These are phyloP conservation scores for Percopsis transmontana DNA, from an alignment of 2,113 vertebrate species.

Conservation along the genomic window DNA sequence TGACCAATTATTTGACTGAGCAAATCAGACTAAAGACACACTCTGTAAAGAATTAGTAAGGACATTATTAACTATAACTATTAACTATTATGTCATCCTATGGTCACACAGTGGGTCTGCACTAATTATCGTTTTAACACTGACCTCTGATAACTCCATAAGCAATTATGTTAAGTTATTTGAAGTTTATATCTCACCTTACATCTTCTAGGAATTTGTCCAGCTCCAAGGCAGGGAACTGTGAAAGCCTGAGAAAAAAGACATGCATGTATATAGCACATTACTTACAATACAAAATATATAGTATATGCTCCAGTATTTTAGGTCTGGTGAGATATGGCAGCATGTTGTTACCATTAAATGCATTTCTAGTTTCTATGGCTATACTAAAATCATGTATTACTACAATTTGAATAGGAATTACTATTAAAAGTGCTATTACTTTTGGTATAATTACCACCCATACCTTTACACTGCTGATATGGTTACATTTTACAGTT, in stretches of 20 bases:
- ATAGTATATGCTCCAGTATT: too few species aligned
- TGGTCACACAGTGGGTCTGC: background rate
- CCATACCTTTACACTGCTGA: too few species aligned
- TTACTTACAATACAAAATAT: background rate
- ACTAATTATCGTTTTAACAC: background rate
- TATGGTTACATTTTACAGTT: too few species aligned
- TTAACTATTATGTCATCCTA: too few species aligned
- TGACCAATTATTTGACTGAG: background rate
- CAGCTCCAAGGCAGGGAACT: constrained; percentile 93
- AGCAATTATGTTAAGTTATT: too few species aligned
- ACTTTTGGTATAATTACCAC: too few species aligned
- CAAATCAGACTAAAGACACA: background rate
- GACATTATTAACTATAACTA: background rate
- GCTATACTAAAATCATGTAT: too few species aligned
- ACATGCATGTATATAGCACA: background rate
- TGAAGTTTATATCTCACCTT: constrained; percentile 76
- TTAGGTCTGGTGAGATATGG: background rate
- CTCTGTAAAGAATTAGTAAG: background rate
- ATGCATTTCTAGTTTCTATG: too few species aligned
- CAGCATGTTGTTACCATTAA: too few species aligned
- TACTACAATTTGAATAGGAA: too few species aligned
- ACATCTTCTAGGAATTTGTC: constrained; percentile 98
- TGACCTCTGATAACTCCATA: too few species aligned
- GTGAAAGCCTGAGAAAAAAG: constrained; percentile 83
- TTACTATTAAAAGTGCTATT: too few species aligned